Base-by-base conservation (phyloP, 2,797 vertebrate genomes). In the Acestrorhynchus altus region DNA sequence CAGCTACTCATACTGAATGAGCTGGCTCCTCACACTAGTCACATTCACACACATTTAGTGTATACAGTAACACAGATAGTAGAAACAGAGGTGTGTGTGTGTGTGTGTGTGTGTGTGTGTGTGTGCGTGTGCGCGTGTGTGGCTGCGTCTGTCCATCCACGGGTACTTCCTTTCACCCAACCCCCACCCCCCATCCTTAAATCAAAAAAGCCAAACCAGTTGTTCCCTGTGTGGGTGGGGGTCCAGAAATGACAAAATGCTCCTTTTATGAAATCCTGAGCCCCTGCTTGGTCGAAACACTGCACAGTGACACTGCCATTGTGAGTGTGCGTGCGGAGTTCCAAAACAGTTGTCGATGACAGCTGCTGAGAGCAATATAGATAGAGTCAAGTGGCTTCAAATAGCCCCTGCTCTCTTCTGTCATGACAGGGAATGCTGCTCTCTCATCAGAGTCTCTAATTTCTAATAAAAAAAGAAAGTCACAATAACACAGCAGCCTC, bases 311-410 rank as follows among this genome's bases (percentile, higher is more conserved):
- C 92, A 92, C 90, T 86, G 92, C 90, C 86, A 83, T 90, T 89
- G 86, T 91, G 90, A 90, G 57, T 63, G 56, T 60, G 89, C 92
- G 92, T 91, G 90, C 89, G 87, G 87, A 92, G 91, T 91, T 93
- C 85, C 90, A 86, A 88, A 95, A 94, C 96, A 99, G 96, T 96
- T 99, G 97, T 95, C 92, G 74, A 40, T 86, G 96, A 96, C 97
- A 98, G 96, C 96, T 99, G 97, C 94, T 85, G 90, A 87, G 91
- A 92, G 85, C 88, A 91, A 92, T 89, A 89, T 83, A 83, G 89
- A 90, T 83, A 75, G 88, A 91, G 94, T 95, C 95, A 94, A 96
- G 94, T 94, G 94, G 94, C 91, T 91, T 88, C 86, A 87, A 92
- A 93, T 94, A 94, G 88, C 90, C 90, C 59, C 87, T 91, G 93